A percentile compares a stretch with the other conserved stretches of the same genome.
These are phyloP conservation scores for Hoplias malabaricus DNA, from an alignment of 2,113 vertebrate species.

Conservation along the genomic window DNA sequence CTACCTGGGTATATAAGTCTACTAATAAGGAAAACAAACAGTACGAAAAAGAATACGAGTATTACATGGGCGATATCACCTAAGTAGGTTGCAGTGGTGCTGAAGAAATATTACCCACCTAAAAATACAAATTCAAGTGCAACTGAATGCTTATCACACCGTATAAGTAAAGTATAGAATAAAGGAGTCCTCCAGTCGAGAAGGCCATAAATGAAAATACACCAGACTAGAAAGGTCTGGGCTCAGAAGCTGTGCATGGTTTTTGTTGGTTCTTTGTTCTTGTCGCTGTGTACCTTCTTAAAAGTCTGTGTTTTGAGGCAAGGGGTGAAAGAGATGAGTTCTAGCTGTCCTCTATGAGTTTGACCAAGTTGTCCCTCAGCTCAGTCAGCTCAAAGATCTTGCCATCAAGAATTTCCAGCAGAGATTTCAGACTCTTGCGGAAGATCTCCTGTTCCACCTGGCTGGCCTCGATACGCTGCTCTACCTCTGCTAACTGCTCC, in stretches of 20 bases:
- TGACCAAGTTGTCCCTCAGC: conserved; percentile 93
- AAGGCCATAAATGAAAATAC: conserved; percentile 31
- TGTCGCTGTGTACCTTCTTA: conserved; percentile 8
- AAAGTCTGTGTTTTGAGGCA: conserved; percentile 60
- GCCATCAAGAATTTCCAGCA: conserved; percentile 97
- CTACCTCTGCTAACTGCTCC: conserved; percentile 89
- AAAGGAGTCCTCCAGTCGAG: conserved; percentile 18
- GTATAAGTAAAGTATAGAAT: conserved; percentile 42
- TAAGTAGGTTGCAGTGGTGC: conserved; percentile 38
- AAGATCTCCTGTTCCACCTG: conserved; percentile 96
- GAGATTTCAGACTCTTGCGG: conserved; percentile 95
- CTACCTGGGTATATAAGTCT: conserved; percentile 34
- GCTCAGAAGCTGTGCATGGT: conserved; percentile 17
- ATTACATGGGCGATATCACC: conserved; percentile 19
- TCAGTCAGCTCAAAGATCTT: conserved; percentile 99
- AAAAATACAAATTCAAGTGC: conserved; percentile 54
- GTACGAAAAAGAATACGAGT: conserved; percentile 28
- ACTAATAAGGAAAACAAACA: conserved; percentile 32
- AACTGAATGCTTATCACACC: conserved; percentile 48
- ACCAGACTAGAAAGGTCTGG: conserved; percentile 8
- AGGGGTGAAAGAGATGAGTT: conserved; percentile 52
- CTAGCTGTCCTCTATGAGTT: conserved; percentile 96
- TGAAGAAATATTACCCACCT: conserved; percentile 34
- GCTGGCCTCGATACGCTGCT: conserved; percentile 95
- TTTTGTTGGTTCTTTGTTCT: not conserved